Evolutionary conservation across 2,113 vertebrate species (phyloP).

Genomic region (Phalacrocorax aristotelis): DNA sequence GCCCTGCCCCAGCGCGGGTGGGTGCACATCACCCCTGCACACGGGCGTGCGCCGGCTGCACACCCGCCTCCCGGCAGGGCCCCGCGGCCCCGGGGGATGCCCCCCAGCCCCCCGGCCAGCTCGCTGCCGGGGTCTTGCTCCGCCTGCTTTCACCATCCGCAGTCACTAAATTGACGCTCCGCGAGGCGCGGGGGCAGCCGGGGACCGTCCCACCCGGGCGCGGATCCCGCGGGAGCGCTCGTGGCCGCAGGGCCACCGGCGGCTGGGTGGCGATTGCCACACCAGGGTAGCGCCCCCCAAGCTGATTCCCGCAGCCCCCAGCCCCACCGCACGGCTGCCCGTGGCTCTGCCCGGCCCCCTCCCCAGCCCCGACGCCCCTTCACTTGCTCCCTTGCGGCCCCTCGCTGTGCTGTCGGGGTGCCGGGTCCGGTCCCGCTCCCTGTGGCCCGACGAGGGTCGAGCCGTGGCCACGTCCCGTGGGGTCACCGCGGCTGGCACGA

Average conservation of each 20-base stretch:
- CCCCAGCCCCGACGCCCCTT: background rate
- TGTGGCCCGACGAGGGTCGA: fast-evolving
- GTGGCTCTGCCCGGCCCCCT: background rate
- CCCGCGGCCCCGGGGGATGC: background rate
- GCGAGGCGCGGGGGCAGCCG: background rate
- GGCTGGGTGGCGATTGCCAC: too few species aligned
- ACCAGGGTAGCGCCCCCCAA: too few species aligned
- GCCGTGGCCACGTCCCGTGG: fast-evolving
- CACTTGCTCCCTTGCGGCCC: background rate
- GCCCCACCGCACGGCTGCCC: background rate
- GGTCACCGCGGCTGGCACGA: background rate
- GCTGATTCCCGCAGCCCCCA: background rate
- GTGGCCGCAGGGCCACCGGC: too few species aligned
- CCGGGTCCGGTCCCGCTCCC: background rate
- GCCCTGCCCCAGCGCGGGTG: background rate
- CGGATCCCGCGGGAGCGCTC: background rate
- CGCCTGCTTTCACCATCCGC: background rate
- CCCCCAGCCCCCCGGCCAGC: background rate
- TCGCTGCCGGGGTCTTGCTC: background rate
- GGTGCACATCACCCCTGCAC: background rate
- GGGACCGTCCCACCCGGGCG: too few species aligned
- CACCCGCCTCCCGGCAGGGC: background rate
- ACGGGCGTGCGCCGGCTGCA: too few species aligned
- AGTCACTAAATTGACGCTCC: too few species aligned
- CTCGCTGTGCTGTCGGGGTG: background rate